Conservation (phyloP, 2,113 vertebrate genomes). For the Crotophaga sulcirostris region DNA sequence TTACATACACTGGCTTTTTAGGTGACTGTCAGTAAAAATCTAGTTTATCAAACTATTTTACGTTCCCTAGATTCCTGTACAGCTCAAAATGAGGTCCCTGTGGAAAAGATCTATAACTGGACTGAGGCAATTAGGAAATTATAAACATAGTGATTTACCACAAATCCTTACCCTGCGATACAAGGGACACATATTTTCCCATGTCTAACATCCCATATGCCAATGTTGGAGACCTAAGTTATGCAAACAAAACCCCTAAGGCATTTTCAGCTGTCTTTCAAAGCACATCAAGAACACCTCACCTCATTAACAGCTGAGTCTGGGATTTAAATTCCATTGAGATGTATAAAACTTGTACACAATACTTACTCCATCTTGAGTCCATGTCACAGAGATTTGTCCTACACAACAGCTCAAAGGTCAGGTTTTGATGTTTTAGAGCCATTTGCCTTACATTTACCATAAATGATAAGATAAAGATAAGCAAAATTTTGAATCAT, state of each 20-base stretch:
- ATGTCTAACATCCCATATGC: background rate
- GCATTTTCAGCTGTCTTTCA: background rate
- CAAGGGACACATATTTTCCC: background rate
- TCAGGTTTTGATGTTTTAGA: background rate
- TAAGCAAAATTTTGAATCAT: background rate
- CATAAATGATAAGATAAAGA: background rate
- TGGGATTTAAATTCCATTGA: background rate
- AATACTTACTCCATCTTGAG: background rate
- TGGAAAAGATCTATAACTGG: background rate
- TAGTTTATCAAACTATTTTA: background rate
- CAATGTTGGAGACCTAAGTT: background rate
- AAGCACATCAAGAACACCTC: background rate
- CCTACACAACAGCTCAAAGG: background rate
- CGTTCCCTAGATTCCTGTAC: background rate
- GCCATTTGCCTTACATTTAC: background rate
- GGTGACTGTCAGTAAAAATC: background rate
- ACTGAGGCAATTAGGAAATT: background rate
- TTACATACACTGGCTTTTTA: background rate
- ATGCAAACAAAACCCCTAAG: background rate
- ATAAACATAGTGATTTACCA: background rate
- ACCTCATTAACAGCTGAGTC: background rate
- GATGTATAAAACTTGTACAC: background rate
- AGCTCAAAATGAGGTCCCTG: background rate
- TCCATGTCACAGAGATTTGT: background rate
- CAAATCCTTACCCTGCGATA: background rate